Conservation (phyloP, 1,140 invertebrate species). For the Potamilus streckersoni region DNA sequence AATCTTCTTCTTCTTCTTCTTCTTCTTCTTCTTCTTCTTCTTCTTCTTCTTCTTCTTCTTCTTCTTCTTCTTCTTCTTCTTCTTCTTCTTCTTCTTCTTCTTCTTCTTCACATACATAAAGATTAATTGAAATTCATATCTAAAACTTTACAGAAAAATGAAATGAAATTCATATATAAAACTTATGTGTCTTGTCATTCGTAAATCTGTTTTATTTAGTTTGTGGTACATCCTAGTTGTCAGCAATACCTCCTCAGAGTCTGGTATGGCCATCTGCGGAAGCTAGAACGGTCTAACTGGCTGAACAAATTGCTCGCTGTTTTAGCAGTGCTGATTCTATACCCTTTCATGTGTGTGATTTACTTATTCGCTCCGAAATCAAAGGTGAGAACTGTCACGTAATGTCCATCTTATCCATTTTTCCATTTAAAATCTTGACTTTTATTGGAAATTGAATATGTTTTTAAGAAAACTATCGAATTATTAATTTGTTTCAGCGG, state of each 20-base stretch:
- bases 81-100: neutral
- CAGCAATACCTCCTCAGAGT: slow-evolving; percentile 60
- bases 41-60: neutral
- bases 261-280: slow-evolving; percentile 66
- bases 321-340: slow-evolving; percentile 36
- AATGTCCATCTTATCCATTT: too few relatives aligned
- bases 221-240: slow-evolving; percentile 63
- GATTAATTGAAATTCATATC: neutral
- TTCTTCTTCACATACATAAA: too few relatives aligned
- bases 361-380: slow-evolving; percentile 42
- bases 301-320: slow-evolving; percentile 20
- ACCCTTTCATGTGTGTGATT: slow-evolving; percentile 44
- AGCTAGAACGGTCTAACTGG: slow-evolving; percentile 37
- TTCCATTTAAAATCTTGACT: too few relatives aligned
- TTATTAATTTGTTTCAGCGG: too few relatives aligned
- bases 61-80: too few relatives aligned
- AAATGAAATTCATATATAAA: neutral
- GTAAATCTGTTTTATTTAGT: slow-evolving; percentile 49
- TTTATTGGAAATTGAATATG: too few relatives aligned
- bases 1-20: neutral
- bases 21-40: too few relatives aligned
- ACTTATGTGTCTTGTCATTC: neutral
- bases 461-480: too few relatives aligned
- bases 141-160: neutral
- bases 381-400: slow-evolving; percentile 24